A percentile compares a stretch with the other conserved stretches of the same genome.
phyloP scores from a whole-genome alignment of 2,888 invertebrate species.

The Hoplodrina ambigua region DNA sequence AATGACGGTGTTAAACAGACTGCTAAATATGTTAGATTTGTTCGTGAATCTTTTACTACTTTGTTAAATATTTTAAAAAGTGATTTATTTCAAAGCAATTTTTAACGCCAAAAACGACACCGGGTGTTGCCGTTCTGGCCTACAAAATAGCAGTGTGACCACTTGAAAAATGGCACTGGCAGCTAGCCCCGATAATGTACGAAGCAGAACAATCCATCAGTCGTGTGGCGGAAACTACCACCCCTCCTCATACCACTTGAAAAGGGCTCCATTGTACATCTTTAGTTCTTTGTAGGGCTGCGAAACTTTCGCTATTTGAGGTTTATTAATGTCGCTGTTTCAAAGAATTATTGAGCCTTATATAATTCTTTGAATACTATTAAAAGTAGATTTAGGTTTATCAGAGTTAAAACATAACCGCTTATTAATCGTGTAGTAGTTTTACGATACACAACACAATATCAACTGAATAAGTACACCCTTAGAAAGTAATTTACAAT shows the following conservation, averaged over 20 bases:
- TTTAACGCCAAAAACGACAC: slow-evolving; percentile 46
- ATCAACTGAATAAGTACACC: background rate
- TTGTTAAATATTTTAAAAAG: slow-evolving; percentile 15
- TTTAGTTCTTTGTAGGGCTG: slow-evolving; percentile 53
- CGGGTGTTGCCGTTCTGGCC: slow-evolving; percentile 69
- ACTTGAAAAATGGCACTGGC: slow-evolving; percentile 80
- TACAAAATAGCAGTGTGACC: slow-evolving; percentile 75
- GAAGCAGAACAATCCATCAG: slow-evolving; percentile 79
- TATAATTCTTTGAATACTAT: slow-evolving; percentile 1
- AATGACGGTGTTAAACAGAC: background rate
- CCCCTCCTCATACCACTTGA: slow-evolving; percentile 61
- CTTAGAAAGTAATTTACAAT: slow-evolving; percentile 12
- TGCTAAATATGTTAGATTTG: background rate
- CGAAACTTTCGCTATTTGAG: slow-evolving; percentile 45
- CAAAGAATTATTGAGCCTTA: slow-evolving; percentile 7
- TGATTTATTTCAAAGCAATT: slow-evolving; percentile 34
- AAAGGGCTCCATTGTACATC: slow-evolving; percentile 64
- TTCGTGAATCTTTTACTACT: background rate
- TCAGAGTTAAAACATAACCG: background rate
- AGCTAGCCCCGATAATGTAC: slow-evolving; percentile 81
- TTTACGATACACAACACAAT: slow-evolving; percentile 1
- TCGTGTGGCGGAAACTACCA: slow-evolving; percentile 62
- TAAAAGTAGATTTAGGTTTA: slow-evolving; percentile 27
- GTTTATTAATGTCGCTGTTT: slow-evolving; percentile 19
- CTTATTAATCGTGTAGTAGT: background rate